A percentile compares a stretch with the other conserved stretches of the same genome.
Conservation (phyloP, 2,113 vertebrate species). For the Alligator mississippiensis region DNA sequence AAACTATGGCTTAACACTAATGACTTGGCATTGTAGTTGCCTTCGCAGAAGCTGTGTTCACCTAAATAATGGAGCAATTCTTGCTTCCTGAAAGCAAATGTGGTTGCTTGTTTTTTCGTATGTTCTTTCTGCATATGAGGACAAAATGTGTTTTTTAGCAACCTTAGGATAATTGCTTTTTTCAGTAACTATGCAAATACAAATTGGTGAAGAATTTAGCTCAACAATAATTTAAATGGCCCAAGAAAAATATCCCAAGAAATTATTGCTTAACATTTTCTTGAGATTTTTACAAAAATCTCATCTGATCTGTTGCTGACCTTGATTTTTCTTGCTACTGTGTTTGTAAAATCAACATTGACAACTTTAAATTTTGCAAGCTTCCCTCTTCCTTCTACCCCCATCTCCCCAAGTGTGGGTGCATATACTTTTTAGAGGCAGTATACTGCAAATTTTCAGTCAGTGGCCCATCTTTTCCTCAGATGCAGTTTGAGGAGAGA, state of each 20-base stretch:
- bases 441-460: not conserved
- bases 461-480: not conserved
- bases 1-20: too few species aligned
- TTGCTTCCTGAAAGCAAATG: not conserved
- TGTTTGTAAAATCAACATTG: not conserved
- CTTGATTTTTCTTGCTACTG: not conserved
- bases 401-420: too few species aligned
- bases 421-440: not conserved
- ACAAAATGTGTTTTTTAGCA: not conserved
- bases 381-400: too few species aligned
- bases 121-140: not conserved
- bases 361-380: not conserved
- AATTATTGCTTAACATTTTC: too few species aligned
- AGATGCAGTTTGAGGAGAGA: not conserved
- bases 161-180: not conserved
- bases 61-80: not conserved
- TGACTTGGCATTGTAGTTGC: not conserved
- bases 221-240: not conserved
- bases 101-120: not conserved
- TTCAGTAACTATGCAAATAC: not conserved
- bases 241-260: not conserved
- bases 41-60: not conserved
- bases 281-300: not conserved
- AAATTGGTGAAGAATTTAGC: not conserved
- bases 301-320: not conserved